phyloP scores from a whole-genome alignment of 2,888 invertebrate genomes.

The Argyresthia albistria region DNA sequence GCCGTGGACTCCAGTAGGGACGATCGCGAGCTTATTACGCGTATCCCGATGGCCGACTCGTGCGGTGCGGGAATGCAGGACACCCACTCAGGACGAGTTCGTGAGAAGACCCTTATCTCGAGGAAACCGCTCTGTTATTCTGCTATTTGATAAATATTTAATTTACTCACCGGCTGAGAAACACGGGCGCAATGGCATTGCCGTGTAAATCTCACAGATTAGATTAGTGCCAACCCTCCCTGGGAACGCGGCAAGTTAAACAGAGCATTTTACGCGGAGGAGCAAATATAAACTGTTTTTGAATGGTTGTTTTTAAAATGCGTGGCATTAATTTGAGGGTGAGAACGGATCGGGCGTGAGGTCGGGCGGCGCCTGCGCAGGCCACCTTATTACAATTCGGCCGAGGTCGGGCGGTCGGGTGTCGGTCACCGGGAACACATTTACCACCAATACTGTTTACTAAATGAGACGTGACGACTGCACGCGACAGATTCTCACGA shows the following conservation, averaged over 20 bases:
- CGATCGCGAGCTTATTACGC: background rate
- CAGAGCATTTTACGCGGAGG: slow-evolving; percentile 23
- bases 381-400: no score
- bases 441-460: slow-evolving; percentile 47
- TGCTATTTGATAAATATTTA: slow-evolving; percentile 59
- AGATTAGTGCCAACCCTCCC: slow-evolving; percentile 47
- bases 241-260: slow-evolving; percentile 56
- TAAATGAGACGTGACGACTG: slow-evolving; percentile 51
- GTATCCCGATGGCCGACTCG: background rate
- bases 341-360: background rate
- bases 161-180: slow-evolving; percentile 44
- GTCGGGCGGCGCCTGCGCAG: no score
- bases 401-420: background rate
- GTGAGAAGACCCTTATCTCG: slow-evolving; percentile 52
- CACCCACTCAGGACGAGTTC: slow-evolving; percentile 14
- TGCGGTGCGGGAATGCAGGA: background rate
- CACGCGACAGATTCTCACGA: slow-evolving; percentile 62
- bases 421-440: background rate
- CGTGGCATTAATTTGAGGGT: background rate
- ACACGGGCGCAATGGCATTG: slow-evolving; percentile 44
- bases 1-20: background rate
- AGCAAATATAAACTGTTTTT: slow-evolving; percentile 1
- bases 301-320: background rate
- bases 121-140: slow-evolving; percentile 37
- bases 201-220: slow-evolving; percentile 56